phyloP scores from a whole-genome alignment of 1,140 invertebrate species.

The Cryptotermes secundus region DNA sequence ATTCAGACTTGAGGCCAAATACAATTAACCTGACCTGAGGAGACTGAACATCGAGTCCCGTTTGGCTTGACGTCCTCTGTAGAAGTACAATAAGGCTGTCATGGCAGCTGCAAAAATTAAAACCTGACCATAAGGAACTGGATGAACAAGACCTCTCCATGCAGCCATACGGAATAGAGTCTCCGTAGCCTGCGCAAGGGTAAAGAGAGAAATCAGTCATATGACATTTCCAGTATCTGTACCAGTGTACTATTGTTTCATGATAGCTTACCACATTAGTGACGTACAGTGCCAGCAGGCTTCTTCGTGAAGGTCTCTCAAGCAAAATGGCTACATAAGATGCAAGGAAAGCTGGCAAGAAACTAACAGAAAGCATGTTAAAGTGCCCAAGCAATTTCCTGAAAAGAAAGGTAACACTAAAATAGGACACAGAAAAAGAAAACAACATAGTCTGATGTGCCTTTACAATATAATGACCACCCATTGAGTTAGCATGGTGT shows the following conservation, averaged over 20 bases:
- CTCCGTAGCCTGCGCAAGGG: slow-evolving; percentile 64
- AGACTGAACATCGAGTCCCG: slow-evolving; percentile 65
- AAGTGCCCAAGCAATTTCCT: slow-evolving; percentile 67
- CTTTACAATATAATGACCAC: no score
- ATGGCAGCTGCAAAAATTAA: slow-evolving; percentile 63
- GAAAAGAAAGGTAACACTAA: slow-evolving; percentile 43
- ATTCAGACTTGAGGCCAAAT: background rate
- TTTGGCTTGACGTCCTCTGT: slow-evolving; percentile 51
- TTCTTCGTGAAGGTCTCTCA: slow-evolving; percentile 69
- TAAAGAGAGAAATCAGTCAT: slow-evolving; percentile 21
- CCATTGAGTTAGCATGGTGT: no score
- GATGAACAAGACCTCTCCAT: slow-evolving; percentile 59
- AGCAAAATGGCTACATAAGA: slow-evolving; percentile 71
- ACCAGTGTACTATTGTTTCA: slow-evolving; percentile 15
- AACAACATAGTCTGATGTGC: no score
- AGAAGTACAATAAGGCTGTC: slow-evolving; percentile 60
- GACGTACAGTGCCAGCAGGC: slow-evolving; percentile 72
- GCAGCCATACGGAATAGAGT: slow-evolving; percentile 73
- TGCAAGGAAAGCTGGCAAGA: slow-evolving; percentile 69
- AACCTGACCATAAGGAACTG: slow-evolving; percentile 64
- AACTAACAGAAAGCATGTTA: slow-evolving; percentile 66
- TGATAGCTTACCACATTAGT: slow-evolving; percentile 69
- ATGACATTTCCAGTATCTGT: background rate
- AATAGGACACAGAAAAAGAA: no score
- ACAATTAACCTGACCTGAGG: slow-evolving; percentile 50